Conservation (phyloP, 2,888 invertebrate genomes). For the Nomada hirtipes region DNA sequence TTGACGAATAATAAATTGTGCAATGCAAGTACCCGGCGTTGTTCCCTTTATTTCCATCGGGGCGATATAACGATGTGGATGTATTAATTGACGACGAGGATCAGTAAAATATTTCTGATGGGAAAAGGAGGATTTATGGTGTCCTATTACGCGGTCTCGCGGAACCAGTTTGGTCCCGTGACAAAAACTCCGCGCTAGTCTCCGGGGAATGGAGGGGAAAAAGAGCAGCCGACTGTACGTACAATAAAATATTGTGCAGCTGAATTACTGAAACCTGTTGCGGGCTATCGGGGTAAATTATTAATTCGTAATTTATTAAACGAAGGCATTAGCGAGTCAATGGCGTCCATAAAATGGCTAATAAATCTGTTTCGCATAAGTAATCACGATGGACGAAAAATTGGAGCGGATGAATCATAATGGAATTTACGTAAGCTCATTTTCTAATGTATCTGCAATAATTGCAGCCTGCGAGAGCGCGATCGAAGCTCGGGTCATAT, state of each 20-base stretch:
- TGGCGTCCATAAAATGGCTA: conserved; percentile 12
- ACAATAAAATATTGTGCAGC: conserved; percentile 12
- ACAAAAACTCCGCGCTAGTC: conserved; percentile 14
- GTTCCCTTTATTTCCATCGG: neutral
- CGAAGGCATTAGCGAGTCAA: conserved; percentile 14
- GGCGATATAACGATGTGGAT: neutral
- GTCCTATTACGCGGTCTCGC: conserved; percentile 1
- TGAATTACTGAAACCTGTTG: conserved; percentile 6
- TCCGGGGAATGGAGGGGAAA: neutral
- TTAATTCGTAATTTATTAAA: conserved; percentile 27
- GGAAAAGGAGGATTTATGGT: conserved; percentile 29
- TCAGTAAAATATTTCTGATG: conserved; percentile 15
- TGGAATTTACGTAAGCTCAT: neutral
- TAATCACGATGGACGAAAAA: neutral
- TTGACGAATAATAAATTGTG: neutral
- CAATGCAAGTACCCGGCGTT: neutral
- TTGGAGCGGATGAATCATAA: neutral
- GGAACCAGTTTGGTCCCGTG: conserved; percentile 32
- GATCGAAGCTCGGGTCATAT: neutral
- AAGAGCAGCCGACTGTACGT: neutral
- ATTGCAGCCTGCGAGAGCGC: neutral
- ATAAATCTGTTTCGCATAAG: conserved; percentile 3
- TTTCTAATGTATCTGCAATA: neutral
- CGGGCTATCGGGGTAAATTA: neutral
- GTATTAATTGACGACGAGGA: conserved; percentile 9